Evolutionary conservation across 2,797 vertebrate species (phyloP), one percentile per base, ranked within the genome.

Genomic region (Sebastes aleutianus): DNA sequence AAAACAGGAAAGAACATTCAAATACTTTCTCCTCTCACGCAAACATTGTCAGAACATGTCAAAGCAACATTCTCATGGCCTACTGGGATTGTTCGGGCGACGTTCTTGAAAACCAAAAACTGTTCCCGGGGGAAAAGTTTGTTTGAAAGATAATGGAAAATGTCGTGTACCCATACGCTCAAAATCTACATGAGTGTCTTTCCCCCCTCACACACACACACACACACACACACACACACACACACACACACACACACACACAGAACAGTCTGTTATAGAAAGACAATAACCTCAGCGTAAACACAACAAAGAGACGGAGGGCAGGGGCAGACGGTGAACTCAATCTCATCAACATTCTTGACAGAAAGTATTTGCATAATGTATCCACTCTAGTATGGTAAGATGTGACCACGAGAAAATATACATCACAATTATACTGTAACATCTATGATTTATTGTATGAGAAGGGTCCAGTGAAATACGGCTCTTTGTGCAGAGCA

Each of bases 401-500:
- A 54, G 67, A 76, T 26, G 74, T n/a, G 67, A 85, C 92, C 91
- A 43, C 91, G 76, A 74, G 76, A 82, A 87, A 86, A 92, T 82
- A 93, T 89, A 90, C 91, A 87, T 85, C 75, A 57, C 72, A 80
- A 91, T 93, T 86, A 88, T 13, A 20, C 77, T 74, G 87, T 67
- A 85, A 75, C 64, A n/a, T 58, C 74, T 36, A 12, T 87, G 87
- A 90, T 91, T 93, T 90, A 91, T 92, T 87, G 86, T 63, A 76
- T 20, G 76, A 84, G 83, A 83, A 79, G 81, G 79, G 66, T 86
- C 74, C 76, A 78, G 79, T 70, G 82, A 84, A 90, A 91, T 71
- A 70, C 85, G 78, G 85, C 78, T 89, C 76, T 92, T 87, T 94
- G 90, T 93, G 86, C 86, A 59, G 78, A 89, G 86, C 74, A 88